phyloP scores from a whole-genome alignment of 2,888 invertebrate species.

The Sminthurinus aureus region DNA sequence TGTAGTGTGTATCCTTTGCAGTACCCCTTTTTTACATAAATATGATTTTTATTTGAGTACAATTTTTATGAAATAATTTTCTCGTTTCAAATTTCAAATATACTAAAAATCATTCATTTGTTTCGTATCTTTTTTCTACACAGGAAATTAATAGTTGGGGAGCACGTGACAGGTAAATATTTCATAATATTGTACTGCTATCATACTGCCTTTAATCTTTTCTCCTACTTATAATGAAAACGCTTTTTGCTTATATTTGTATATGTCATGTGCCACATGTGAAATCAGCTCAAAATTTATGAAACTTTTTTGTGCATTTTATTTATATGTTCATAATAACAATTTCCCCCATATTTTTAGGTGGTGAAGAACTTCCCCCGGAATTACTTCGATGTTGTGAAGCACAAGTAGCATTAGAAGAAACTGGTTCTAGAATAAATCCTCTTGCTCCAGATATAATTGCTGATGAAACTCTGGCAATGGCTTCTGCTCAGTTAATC shows the following conservation, averaged over 20 bases:
- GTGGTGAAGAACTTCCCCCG: constrained; percentile 62
- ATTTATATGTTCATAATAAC: too few species aligned
- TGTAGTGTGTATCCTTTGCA: too few species aligned
- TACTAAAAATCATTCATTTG: too few species aligned
- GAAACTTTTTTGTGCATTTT: too few species aligned
- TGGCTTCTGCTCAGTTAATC: constrained; percentile 65
- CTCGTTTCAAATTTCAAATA: neutral
- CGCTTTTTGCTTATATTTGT: too few species aligned
- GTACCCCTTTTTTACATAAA: too few species aligned
- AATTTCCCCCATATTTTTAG: too few species aligned
- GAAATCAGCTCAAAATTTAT: too few species aligned
- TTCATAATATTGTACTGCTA: too few species aligned
- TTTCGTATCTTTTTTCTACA: neutral
- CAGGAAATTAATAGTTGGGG: constrained; percentile 66
- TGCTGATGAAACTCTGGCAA: constrained; percentile 65
- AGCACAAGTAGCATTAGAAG: constrained; percentile 64
- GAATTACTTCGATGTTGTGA: constrained; percentile 63
- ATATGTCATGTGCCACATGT: too few species aligned
- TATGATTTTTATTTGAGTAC: neutral
- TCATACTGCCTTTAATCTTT: too few species aligned
- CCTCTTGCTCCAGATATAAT: constrained; percentile 65
- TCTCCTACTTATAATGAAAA: too few species aligned
- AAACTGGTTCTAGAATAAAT: constrained; percentile 64
- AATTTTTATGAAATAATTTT: neutral
- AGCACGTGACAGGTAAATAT: constrained; percentile 66